These are phyloP conservation scores for Vicugna pacos DNA, from an alignment of 2,113 vertebrate genomes.

Conservation along the genomic window DNA sequence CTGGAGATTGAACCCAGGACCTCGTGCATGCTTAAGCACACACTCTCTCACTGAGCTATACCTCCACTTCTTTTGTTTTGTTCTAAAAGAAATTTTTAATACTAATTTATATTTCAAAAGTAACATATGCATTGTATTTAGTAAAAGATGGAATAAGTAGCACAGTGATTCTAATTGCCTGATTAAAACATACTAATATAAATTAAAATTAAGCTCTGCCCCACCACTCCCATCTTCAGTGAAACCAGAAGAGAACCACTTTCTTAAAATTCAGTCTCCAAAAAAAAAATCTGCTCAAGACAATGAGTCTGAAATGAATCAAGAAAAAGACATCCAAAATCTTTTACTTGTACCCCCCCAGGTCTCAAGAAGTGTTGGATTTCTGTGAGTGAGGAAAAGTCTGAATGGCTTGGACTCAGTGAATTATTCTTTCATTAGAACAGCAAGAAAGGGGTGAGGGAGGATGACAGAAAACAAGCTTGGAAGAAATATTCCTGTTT, in stretches of 20 bases:
- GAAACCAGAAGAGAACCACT: not conserved
- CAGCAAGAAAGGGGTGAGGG: not conserved
- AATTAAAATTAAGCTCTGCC: not conserved
- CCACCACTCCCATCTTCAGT: not conserved
- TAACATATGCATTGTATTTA: not conserved
- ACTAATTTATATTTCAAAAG: not conserved
- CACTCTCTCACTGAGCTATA: too few relatives aligned
- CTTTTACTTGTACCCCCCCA: not conserved
- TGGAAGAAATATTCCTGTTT: not conserved
- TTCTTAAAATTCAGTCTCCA: not conserved
- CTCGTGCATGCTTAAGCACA: too few relatives aligned
- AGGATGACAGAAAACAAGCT: not conserved
- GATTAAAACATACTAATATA: not conserved
- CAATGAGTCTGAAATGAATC: not conserved
- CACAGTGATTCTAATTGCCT: not conserved
- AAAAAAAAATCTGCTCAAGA: not conserved
- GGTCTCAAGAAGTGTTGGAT: not conserved
- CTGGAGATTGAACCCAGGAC: too few relatives aligned
- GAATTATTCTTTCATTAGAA: not conserved
- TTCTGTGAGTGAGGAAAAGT: not conserved
- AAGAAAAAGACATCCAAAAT: not conserved
- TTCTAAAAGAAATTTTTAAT: not conserved
- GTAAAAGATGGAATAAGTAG: not conserved
- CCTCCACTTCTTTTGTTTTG: too few relatives aligned
- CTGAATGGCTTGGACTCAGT: not conserved